Evolutionary conservation across 2,797 vertebrate species (phyloP), one percentile per base, ranked within the genome.

Genomic region (Argya squamiceps): DNA sequence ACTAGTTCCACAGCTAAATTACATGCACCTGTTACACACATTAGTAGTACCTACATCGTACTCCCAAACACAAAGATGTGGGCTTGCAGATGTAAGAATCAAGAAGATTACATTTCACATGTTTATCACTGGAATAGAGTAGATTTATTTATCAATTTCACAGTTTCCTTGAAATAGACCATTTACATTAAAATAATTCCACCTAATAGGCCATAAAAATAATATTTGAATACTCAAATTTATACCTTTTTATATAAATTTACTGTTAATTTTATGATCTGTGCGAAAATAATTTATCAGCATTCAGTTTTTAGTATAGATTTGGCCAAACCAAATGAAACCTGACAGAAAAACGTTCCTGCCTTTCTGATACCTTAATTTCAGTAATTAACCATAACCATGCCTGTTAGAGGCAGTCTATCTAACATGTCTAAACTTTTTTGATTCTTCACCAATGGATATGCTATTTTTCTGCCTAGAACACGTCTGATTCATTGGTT

Each of bases 61-160:
- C 68, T 53, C 75, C 75, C 78, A 94, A 96, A 89, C 88, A 89
- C 46, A 68, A 88, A 84, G 91, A 91, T 26, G 0, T 43, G 41
- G 44, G 58, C 68, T 74, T 46, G 49, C 2, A 9, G 73, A 92
- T 55, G 74, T 84, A 83, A 84, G 92, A 83, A 86, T 87, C 76
- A 29, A 47, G 84, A 69, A 63, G 88, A 90, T 94, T 88, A 91
- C 19, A 6, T 97, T 97, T 98, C 98, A 97, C 41, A 39, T 62
- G 58, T 89, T 97, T 92, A 92, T 89, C 92, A 59, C 79, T 90
- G 94, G 64, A 97, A 97, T 92, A 95, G 77, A 94, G 60, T 22
- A 94, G 93, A 97, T 97, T 98, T 98, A 97, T 97, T 97, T 89
- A 98, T 96, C 97, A 93, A 97, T 98, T 98, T 98, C 97, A 98